Base-by-base conservation (phyloP, 2,113 vertebrate species). In the Dicerorhinus sumatrensis region DNA sequence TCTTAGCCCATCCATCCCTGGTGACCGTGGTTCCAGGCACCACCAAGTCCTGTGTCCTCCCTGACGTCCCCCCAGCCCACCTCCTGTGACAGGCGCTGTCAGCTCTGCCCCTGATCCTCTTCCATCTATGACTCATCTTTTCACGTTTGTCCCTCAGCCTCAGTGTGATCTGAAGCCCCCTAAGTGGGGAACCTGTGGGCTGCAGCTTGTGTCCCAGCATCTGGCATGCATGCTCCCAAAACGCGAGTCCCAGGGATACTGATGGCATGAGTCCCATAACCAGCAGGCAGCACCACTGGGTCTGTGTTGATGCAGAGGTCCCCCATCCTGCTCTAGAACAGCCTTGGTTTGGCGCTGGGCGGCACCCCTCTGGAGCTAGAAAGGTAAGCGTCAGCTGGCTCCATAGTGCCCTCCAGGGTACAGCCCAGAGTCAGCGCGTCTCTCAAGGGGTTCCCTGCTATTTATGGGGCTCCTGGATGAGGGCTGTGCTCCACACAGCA, bases 251-350 rank as follows among this genome's bases (percentile, higher is more conserved):
- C 42, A 42, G 42, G 3, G 72, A 25, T 9, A 0, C 36, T 29
- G 21, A 46, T 0, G 18, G 56, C 65, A 2, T 0, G 1, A 58
- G n/a, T 54, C 29, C n/a, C 12, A 3, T 4, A 42, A 42, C 42
- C 42, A 42, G 10, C 58, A 54, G 39, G 29, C 25, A 14, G 21
- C 0, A 42, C 42, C 42, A 42, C 42, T 42, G 3, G 6, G 12
- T 7, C n/a, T 8, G n/a, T 16, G 42, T 29, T 9, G 84, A 36
- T 87, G 23, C 4, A 54, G 20, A 20, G 13, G 42, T 4, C 21
- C 33, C 39, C 56, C 29, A 16, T 23, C 60, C 29, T 46, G 33
- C 33, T 65, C n/a, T 12, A 18, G 48, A 85, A 29, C 0, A 11
- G 13, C 58, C 23, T 36, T 39, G 39, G 16, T 23, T 39, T 51